Conservation (phyloP, 2,113 vertebrate genomes). For the Brevimyrus niger region DNA sequence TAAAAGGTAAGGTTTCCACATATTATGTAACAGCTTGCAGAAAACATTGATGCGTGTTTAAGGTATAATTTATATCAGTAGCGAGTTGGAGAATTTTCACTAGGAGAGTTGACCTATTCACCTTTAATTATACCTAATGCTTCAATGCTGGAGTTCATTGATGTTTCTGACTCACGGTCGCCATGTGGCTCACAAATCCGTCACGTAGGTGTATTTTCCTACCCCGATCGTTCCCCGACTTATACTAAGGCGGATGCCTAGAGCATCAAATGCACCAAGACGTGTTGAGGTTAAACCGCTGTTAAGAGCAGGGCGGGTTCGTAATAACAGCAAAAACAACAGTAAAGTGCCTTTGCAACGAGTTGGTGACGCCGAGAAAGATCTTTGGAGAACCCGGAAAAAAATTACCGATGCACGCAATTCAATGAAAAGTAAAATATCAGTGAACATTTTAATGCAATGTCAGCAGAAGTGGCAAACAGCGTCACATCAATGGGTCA, state of each 20-base stretch:
- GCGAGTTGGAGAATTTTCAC: constrained; percentile 43
- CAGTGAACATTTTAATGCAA: neutral
- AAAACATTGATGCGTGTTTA: constrained; percentile 14
- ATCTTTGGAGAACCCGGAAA: neutral
- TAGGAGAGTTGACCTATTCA: constrained; percentile 51
- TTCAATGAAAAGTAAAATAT: neutral
- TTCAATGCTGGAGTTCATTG: constrained; percentile 55
- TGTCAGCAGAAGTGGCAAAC: neutral
- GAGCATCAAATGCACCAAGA: neutral
- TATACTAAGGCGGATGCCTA: neutral
- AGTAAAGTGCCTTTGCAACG: neutral
- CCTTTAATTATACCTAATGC: constrained; percentile 63
- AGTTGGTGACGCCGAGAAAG: neutral
- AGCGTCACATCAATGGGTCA: neutral
- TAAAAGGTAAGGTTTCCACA: constrained; percentile 16
- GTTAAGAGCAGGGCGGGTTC: neutral
- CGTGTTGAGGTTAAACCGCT: neutral
- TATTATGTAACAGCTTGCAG: neutral
- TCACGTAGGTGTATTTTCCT: neutral
- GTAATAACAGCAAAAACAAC: neutral
- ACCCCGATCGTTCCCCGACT: neutral
- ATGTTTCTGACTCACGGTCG: constrained; percentile 30
- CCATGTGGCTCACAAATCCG: neutral
- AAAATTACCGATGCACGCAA: neutral
- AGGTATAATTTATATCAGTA: constrained; percentile 54